These are phyloP conservation scores for Shargacucullia verbasci DNA, from an alignment of 2,888 invertebrate species.

Conservation along the genomic window DNA sequence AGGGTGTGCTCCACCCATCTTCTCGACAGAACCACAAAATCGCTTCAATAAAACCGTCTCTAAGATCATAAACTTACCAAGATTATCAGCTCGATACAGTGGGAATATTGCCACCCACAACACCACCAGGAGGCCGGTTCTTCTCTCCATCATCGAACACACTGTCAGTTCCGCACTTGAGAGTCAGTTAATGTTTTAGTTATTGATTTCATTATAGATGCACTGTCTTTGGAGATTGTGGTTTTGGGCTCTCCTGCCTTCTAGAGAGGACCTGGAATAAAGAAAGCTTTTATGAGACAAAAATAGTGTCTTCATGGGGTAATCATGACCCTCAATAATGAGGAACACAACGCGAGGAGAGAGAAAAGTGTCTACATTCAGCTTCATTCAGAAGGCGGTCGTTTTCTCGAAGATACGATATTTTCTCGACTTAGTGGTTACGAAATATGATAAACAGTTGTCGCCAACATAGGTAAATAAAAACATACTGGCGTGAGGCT, in stretches of 20 bases:
- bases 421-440: too few relatives aligned
- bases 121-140: conserved; percentile 73
- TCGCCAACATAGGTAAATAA: too few relatives aligned
- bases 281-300: not conserved
- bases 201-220: conserved; percentile 43
- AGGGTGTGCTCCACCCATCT: too few relatives aligned
- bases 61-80: conserved; percentile 71
- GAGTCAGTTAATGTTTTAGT: conserved; percentile 40
- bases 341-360: too few relatives aligned
- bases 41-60: not conserved
- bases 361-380: too few relatives aligned
- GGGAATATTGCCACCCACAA: conserved; percentile 82
- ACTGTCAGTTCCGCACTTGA: conserved; percentile 55
- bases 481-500: too few relatives aligned
- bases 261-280: conserved; percentile 32
- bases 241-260: not conserved
- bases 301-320: too few relatives aligned
- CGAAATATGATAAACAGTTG: too few relatives aligned
- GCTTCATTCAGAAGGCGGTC: too few relatives aligned
- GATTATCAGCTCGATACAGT: conserved; percentile 81
- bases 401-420: too few relatives aligned
- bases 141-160: conserved; percentile 70
- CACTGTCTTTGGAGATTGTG: conserved; percentile 5
- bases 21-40: too few relatives aligned
- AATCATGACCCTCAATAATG: too few relatives aligned